phyloP scores from a whole-genome alignment of 37 sponge, comb jelly and placozoan species.

The Dysidea cf. avara region DNA sequence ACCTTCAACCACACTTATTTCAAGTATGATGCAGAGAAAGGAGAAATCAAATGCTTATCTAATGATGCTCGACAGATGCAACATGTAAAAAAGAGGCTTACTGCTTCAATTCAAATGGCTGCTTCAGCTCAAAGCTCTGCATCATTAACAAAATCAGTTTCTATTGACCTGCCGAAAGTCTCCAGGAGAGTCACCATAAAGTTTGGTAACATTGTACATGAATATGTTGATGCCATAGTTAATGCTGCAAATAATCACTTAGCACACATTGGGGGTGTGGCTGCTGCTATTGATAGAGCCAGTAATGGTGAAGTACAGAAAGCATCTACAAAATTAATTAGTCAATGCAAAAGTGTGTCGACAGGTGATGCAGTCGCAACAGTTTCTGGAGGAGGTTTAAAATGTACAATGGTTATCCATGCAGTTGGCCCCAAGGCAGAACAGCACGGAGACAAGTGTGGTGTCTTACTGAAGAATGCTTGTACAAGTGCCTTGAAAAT shows the following conservation, averaged over 20 bases:
- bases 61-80: too few relatives aligned
- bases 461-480: conserved; percentile 24
- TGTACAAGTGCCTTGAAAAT: conserved; percentile 8
- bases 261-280: conserved; percentile 65
- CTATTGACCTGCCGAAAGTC: too few relatives aligned
- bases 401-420: conserved; percentile 58
- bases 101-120: too few relatives aligned
- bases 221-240: conserved; percentile 59
- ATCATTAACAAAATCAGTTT: too few relatives aligned
- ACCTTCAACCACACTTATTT: too few relatives aligned
- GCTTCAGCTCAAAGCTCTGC: too few relatives aligned
- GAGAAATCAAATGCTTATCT: too few relatives aligned
- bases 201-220: conserved; percentile 47
- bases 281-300: conserved; percentile 51
- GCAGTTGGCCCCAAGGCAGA: conserved; percentile 54
- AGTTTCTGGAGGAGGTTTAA: conserved; percentile 49
- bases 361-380: conserved; percentile 50
- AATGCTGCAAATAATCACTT: conserved; percentile 69
- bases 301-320: conserved; percentile 45
- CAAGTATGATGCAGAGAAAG: too few relatives aligned
- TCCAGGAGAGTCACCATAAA: conserved; percentile 43
- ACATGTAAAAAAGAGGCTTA: too few relatives aligned
- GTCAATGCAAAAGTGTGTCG: conserved; percentile 1
- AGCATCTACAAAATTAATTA: conserved; percentile 13
- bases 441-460: background rate